Base-by-base conservation (phyloP, 2,797 vertebrate species). In the Urocyon cinereoargenteus region DNA sequence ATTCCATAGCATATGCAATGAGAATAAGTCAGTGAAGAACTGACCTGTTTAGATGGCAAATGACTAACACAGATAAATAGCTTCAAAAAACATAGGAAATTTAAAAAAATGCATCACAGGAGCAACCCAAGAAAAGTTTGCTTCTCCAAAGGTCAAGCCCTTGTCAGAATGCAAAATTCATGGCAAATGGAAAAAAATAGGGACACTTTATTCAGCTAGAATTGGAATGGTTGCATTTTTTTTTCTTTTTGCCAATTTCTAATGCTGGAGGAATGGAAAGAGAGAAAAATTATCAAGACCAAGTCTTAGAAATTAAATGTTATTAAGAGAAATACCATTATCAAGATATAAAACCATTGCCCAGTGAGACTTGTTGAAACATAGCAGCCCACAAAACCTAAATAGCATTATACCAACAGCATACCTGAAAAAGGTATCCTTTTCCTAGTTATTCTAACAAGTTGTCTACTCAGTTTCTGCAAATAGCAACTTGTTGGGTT, bases 1-100 rank as follows among this genome's bases (percentile, higher is more conserved):
- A 45, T 64, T 96, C 68, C 90, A 95, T 66, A 97, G 95, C 96
- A 94, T 79, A 84, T 91, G 78, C 45, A 83, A 96, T 83, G 92
- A 92, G 83, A 98, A 75, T 83, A 97, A 97, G 94, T 97, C 96
- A 98, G 95, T 62, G 82, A 95, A 93, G 86, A 94, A 96, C 49
- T 97, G 97, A 98, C 92, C 98, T 96, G 79, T 95, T 97, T 94
- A 85, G 66, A 94, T 98, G 89, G 92, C 73, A 97, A 97, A 82
- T 95, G 57, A 97, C 98, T 95, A 98, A 55, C 79, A 96, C 77
- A 97, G 64, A 96, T 57, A 97, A 91, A 96, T 93, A 96, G 85
- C 91, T 97, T 97, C 78, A 83, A 96, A 98, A 90, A 55, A 81
- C 14, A 8, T 7, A 15, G 10, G 53, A 95, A 92, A 83, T 96